Base-by-base conservation (phyloP, 2,797 vertebrate genomes). In the Dryobates pubescens region DNA sequence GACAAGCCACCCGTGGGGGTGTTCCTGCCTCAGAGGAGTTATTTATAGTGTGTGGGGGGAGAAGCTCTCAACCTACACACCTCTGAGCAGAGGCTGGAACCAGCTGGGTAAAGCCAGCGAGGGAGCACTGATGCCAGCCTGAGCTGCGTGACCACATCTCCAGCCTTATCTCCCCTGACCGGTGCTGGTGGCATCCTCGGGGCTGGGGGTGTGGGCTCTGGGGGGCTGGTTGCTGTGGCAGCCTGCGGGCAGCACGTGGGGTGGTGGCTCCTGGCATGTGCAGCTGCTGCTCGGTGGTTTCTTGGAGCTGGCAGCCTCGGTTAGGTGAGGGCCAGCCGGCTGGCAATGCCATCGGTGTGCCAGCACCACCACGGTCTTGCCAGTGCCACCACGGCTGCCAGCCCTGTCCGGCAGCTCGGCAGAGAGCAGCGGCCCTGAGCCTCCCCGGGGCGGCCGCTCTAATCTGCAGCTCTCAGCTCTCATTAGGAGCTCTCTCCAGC, bases 21-120 rank as follows among this genome's bases (percentile, higher is more conserved):
- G 79, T 76, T 94, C 67, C 62, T 64, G 76, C 90, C 20, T 77
- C 88, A 43, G 45, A 93, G 90, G 82, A 71, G 86, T 63, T 89
- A 81, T 91, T 88, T 77, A 80, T 80, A 89, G 91, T 1, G 0
- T 1, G 1, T n/a, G 32, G 91, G 91, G 1, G 34, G 89, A 91
- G 80, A 36, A 8, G 13, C 47, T 22, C 18, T 68, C 22, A 51
- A 22, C 26, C 82, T 56, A 71, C 51, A 27, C 53, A 47, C 51
- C 47, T 87, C 74, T 43, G 17, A 59, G 51, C 38, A 45, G 20
- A 17, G 0, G 3, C 29, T 26, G 30, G 34, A 26, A 51, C 6
- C 2, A 3, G 85, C 29, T 63, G 86, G 27, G 3, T 80, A 14
- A 41, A 32, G 19, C 49, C 24, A 74, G 72, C 3, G 1, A 32